Percentiles rank a stretch among this genome's conserved stretches.
Evolutionary conservation across 2,797 vertebrate genomes (phyloP).

Genomic region (Pseudochromis fuscus): DNA sequence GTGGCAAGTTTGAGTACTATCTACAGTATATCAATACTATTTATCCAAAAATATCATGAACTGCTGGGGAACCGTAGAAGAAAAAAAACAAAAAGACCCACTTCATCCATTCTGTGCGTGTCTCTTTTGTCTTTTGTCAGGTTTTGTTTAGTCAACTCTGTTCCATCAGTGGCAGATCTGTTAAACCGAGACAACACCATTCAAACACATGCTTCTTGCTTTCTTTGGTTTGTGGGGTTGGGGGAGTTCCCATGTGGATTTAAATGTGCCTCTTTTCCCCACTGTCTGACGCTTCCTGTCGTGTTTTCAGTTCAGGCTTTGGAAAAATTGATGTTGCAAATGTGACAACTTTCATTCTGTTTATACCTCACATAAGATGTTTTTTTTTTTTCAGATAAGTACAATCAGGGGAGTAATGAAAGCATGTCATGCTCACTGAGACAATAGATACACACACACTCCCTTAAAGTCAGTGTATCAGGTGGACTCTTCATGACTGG

Average conservation of each 20-base stretch:
- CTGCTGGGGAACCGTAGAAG: conserved; percentile 5
- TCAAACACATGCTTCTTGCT: conserved; percentile 18
- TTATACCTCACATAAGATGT: conserved; percentile 48
- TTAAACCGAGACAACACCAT: neutral
- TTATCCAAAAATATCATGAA: neutral
- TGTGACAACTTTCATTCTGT: conserved; percentile 54
- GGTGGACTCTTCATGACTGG: neutral
- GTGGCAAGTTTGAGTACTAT: conserved; percentile 46
- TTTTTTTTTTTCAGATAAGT: conserved; percentile 52
- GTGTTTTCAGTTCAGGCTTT: conserved; percentile 43
- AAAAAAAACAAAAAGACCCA: too few relatives aligned
- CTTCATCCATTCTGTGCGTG: neutral
- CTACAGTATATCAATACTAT: neutral
- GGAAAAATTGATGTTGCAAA: conserved; percentile 64
- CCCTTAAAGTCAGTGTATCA: neutral
- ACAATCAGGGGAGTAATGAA: conserved; percentile 49
- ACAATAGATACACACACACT: conserved; percentile 12
- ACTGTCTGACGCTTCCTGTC: conserved; percentile 36
- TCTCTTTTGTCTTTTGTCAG: conserved; percentile 16
- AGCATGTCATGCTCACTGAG: conserved; percentile 15
- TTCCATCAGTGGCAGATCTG: conserved; percentile 18
- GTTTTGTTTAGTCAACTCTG: conserved; percentile 27
- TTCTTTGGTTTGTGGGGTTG: conserved; percentile 38
- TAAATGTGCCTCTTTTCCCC: conserved; percentile 29
- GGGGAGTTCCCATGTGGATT: conserved; percentile 36